Evolutionary conservation across 2,113 vertebrate species (phyloP).

Genomic region (Lophotis ruficrista): DNA sequence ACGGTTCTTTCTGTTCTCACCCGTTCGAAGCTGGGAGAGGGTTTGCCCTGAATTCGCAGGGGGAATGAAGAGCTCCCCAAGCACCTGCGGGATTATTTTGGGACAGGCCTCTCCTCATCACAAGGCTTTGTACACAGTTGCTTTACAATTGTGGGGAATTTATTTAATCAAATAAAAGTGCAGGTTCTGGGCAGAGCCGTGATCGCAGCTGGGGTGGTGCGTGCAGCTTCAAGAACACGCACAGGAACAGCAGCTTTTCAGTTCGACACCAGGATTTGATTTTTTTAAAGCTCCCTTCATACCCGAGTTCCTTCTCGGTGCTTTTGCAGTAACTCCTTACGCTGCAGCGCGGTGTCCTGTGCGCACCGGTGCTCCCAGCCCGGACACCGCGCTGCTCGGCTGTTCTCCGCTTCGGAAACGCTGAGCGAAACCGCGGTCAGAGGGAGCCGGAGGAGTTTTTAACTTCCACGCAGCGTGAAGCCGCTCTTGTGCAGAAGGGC

Average conservation of each 20-base stretch:
- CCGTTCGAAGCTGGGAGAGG: neutral
- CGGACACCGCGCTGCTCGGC: rapidly evolving
- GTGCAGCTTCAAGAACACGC: neutral
- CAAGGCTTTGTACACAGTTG: neutral
- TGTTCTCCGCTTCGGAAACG: rapidly evolving
- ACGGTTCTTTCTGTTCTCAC: neutral
- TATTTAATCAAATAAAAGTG: neutral
- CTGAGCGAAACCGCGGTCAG: rapidly evolving
- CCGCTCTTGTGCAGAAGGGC: rapidly evolving
- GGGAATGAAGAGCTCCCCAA: neutral
- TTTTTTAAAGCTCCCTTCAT: neutral
- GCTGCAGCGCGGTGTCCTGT: rapidly evolving
- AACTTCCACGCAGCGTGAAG: rapidly evolving
- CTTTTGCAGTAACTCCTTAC: neutral
- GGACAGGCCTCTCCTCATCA: neutral
- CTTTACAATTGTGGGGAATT: neutral
- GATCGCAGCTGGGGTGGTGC: too few relatives aligned
- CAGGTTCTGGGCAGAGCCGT: neutral
- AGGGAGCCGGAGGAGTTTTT: rapidly evolving
- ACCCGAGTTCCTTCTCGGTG: rapidly evolving
- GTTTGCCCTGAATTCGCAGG: neutral
- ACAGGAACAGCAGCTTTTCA: neutral
- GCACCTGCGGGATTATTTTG: neutral
- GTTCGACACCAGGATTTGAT: neutral
- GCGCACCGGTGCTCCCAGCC: rapidly evolving